phyloP scores from a whole-genome alignment of 2,888 invertebrate genomes.

The Crossocerus cetratus region DNA sequence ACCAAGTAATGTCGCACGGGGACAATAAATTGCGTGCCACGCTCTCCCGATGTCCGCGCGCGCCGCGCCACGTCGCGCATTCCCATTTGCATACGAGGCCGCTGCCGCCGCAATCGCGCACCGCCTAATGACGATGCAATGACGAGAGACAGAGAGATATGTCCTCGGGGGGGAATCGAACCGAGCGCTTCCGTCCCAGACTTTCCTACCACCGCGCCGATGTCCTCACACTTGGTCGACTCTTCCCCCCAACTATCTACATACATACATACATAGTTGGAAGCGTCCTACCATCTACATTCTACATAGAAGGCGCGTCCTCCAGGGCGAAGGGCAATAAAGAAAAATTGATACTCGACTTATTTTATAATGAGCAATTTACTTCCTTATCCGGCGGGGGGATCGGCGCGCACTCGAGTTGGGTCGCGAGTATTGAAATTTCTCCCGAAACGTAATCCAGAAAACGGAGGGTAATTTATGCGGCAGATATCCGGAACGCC shows the following conservation, averaged over 20 bases:
- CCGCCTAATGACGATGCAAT: not conserved
- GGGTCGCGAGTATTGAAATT: not conserved
- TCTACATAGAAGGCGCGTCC: no score
- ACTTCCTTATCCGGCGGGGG: not conserved
- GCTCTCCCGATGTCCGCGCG: not conserved
- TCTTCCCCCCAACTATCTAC: no score
- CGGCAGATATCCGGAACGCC: not conserved
- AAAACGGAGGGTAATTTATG: constrained; percentile 5
- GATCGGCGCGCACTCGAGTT: constrained; percentile 8
- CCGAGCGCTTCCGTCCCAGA: not conserved
- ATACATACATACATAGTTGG: no score
- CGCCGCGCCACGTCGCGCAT: not conserved
- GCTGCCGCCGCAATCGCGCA: not conserved
- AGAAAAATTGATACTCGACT: not conserved
- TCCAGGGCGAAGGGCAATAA: not conserved
- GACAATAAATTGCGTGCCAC: not conserved
- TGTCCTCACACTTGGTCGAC: not conserved
- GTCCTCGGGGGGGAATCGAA: not conserved
- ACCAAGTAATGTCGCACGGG: not conserved
- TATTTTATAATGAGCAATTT: not conserved
- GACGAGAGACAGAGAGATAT: not conserved
- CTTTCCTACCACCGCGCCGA: not conserved
- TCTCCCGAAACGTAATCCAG: not conserved
- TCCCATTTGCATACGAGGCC: not conserved
- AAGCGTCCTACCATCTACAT: no score